Base-by-base conservation (phyloP, 2,113 vertebrate genomes). In the Apeltes quadracus region DNA sequence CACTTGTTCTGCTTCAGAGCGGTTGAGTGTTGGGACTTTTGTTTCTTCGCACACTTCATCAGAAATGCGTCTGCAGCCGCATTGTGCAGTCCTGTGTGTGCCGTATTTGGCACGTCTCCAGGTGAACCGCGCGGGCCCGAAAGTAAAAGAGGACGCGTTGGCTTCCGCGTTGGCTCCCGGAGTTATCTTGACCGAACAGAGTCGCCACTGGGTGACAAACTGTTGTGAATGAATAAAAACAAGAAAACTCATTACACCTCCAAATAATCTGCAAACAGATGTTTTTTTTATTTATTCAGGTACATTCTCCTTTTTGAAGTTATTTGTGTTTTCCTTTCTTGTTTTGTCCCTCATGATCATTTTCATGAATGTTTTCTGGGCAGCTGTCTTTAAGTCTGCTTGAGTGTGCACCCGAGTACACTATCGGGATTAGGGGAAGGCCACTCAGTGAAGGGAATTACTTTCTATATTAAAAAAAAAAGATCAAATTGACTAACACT, bases 111-210 rank as follows among this genome's bases (percentile, higher is more conserved):
- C 72, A 46, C 11, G 0, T 4, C 39, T 78, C 79, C 87, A 84
- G 56, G 74, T 73, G 56, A 78, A 82, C 76, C 66, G 43, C 69
- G 78, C 78, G 48, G 61, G 72, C 55, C 71, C 68, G 50, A 66
- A 62, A 81, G 61, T 67, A 48, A 71, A 55, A 80, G 53, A 76
- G 74, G 51, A 74, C 54, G 53, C 72, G 61, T 69, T 75, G 73
- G 62, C 67, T 29, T 81, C 48, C 69, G 65, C 71, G 76, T 83
- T 75, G 72, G 75, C 72, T 66, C 2, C 0, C 80, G 39, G 55
- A 84, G 66, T 87, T 87, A 85, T 89, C 76, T 78, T 62, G 61
- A 62, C 23, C 61, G 79, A 83, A 85, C 87, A 87, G 82, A 81
- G n/a, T 27, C 0, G 61, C 34, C 38, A 55, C 43, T 50, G 74